Percentiles rank a stretch among this genome's conserved stretches.
phyloP scores from a whole-genome alignment of 2,113 vertebrate genomes.

The Athene noctua region DNA sequence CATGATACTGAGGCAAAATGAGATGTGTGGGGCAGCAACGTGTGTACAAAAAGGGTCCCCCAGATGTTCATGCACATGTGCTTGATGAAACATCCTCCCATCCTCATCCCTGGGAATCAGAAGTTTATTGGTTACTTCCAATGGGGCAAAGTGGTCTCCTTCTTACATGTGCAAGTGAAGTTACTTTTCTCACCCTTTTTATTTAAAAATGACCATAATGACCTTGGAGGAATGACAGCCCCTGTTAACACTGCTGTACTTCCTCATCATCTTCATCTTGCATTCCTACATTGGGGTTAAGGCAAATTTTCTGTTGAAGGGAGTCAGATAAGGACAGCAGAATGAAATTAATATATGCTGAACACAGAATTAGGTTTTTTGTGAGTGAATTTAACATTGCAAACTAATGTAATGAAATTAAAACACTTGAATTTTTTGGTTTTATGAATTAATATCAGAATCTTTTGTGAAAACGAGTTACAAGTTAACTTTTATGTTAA shows the following conservation, averaged over 20 bases:
- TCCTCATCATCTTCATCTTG: neutral
- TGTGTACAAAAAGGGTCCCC: neutral
- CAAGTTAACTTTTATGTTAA: neutral
- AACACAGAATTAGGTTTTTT: neutral
- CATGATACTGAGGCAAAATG: neutral
- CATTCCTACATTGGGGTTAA: neutral
- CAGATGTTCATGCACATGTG: neutral
- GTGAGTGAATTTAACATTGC: neutral
- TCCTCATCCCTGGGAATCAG: neutral
- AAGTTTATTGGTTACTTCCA: neutral
- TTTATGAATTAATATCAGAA: neutral
- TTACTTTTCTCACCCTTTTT: neutral
- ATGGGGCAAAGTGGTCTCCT: rapidly evolving
- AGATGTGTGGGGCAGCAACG: rapidly evolving
- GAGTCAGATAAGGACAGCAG: neutral
- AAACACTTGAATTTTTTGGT: neutral
- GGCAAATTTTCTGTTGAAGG: neutral
- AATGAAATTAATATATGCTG: neutral
- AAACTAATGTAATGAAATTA: neutral
- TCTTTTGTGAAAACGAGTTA: neutral
- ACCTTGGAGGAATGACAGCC: neutral
- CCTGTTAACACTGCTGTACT: neutral
- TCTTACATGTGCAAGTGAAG: neutral
- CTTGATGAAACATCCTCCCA: rapidly evolving
- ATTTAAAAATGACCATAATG: neutral